These are phyloP conservation scores for Perodicticus potto DNA, from an alignment of 2,797 vertebrate species.

Conservation along the genomic window DNA sequence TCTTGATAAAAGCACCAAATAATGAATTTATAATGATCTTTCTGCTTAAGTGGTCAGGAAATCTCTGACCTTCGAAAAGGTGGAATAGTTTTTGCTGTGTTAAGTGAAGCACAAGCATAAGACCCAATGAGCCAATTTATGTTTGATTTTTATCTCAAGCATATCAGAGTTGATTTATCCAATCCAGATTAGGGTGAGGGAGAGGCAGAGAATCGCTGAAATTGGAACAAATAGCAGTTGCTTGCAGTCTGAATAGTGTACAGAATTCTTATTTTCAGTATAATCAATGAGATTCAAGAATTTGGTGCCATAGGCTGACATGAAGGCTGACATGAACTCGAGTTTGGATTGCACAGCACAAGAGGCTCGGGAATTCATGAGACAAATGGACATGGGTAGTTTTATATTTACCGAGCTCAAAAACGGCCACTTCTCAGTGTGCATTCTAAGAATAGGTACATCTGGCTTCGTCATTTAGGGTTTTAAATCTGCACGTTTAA, in stretches of 20 bases:
- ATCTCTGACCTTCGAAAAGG: conserved; percentile 69
- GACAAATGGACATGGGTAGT: background rate
- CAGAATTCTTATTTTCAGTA: background rate
- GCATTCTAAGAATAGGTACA: background rate
- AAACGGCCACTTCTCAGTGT: background rate
- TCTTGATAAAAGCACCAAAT: conserved; percentile 12
- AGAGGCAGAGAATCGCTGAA: conserved; percentile 35
- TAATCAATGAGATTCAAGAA: conserved; percentile 25
- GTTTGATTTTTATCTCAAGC: conserved; percentile 62
- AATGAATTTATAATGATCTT: conserved; percentile 63
- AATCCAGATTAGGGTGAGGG: conserved; percentile 20
- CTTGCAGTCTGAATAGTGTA: conserved; percentile 37
- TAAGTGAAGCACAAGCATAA: conserved; percentile 50
- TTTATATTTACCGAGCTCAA: background rate
- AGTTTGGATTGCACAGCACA: background rate
- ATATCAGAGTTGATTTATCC: conserved; percentile 52
- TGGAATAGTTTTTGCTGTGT: background rate
- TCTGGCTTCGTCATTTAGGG: background rate
- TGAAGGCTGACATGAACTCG: background rate
- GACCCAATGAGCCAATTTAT: conserved; percentile 27
- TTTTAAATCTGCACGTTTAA: background rate
- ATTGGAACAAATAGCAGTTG: conserved; percentile 26
- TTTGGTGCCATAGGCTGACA: background rate
- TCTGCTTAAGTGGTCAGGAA: conserved; percentile 45
- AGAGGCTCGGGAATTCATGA: background rate